These are phyloP conservation scores for Melanotaenia nigrans DNA, from an alignment of 2,797 vertebrate genomes.

Conservation along the genomic window DNA sequence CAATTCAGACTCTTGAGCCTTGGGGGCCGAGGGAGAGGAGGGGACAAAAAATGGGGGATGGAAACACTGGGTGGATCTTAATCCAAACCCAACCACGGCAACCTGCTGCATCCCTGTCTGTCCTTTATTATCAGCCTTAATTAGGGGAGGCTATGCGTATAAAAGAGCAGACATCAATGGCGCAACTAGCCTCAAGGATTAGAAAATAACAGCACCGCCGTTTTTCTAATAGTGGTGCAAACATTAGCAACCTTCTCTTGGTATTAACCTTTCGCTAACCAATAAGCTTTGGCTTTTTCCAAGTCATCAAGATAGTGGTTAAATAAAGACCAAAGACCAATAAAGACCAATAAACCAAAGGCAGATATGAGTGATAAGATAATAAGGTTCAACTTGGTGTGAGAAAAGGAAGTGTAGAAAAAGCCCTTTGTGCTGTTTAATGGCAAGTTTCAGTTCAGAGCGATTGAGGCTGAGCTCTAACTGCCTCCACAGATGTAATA, in stretches of 20 bases:
- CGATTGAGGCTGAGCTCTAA: slow-evolving; percentile 24
- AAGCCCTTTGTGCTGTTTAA: slow-evolving; percentile 19
- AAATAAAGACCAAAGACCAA: slow-evolving; percentile 17
- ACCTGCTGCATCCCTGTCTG: slow-evolving; percentile 53
- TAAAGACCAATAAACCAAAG: slow-evolving; percentile 13
- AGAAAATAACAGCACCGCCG: slow-evolving; percentile 44
- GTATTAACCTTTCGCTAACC: slow-evolving; percentile 62
- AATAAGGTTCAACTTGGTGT: slow-evolving; percentile 18
- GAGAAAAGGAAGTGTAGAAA: slow-evolving; percentile 5
- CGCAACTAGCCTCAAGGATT: slow-evolving; percentile 69
- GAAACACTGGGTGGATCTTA: background rate
- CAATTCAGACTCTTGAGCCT: slow-evolving; percentile 27
- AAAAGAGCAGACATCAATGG: slow-evolving; percentile 60
- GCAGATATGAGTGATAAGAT: slow-evolving; percentile 19
- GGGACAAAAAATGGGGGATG: background rate
- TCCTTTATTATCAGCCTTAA: slow-evolving; percentile 47
- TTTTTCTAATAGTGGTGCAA: slow-evolving; percentile 38
- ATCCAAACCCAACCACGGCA: slow-evolving; percentile 33
- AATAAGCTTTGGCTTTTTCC: slow-evolving; percentile 18
- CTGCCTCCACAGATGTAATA: slow-evolving; percentile 42
- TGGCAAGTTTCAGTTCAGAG: slow-evolving; percentile 34
- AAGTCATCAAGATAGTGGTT: slow-evolving; percentile 19
- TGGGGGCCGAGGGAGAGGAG: background rate
- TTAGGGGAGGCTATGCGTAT: slow-evolving; percentile 64
- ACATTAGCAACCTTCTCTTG: slow-evolving; percentile 35